phyloP scores from a whole-genome alignment of 1,140 invertebrate species.

The Ooceraea biroi region DNA sequence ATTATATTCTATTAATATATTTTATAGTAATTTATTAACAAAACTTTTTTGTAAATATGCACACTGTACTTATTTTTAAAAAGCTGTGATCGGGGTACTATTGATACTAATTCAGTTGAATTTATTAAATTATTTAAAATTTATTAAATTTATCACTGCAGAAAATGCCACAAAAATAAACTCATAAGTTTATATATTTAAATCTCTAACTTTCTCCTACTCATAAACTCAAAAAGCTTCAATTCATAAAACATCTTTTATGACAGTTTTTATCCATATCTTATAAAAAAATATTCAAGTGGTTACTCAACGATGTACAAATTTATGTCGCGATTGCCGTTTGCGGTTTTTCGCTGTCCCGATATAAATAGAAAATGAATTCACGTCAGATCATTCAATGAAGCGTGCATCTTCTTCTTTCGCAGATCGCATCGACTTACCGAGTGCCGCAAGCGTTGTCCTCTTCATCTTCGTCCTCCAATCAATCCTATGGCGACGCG shows the following conservation, averaged over 20 bases:
- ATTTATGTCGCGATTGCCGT: constrained; percentile 6
- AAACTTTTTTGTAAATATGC: no score
- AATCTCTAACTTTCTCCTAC: neutral
- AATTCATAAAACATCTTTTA: constrained; percentile 22
- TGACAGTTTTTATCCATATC: neutral
- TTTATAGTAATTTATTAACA: no score
- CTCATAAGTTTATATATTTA: no score
- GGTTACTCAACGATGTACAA: neutral
- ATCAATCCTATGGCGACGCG: constrained; percentile 75
- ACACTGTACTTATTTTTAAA: no score
- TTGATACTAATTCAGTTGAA: no score
- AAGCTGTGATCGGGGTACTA: no score
- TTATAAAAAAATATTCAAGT: constrained; percentile 2
- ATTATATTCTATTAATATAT: no score
- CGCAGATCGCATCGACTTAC: constrained; percentile 22
- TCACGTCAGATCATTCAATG: neutral
- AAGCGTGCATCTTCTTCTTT: neutral
- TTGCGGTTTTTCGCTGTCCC: neutral
- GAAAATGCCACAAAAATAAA: constrained; percentile 2
- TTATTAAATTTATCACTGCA: neutral
- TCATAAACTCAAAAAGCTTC: neutral
- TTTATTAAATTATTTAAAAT: no score
- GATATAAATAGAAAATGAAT: constrained; percentile 20
- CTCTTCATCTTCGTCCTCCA: constrained; percentile 78
- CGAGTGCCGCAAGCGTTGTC: constrained; percentile 66